Conservation (phyloP, 2,888 invertebrate genomes). For the Pogonocherus hispidulus region DNA sequence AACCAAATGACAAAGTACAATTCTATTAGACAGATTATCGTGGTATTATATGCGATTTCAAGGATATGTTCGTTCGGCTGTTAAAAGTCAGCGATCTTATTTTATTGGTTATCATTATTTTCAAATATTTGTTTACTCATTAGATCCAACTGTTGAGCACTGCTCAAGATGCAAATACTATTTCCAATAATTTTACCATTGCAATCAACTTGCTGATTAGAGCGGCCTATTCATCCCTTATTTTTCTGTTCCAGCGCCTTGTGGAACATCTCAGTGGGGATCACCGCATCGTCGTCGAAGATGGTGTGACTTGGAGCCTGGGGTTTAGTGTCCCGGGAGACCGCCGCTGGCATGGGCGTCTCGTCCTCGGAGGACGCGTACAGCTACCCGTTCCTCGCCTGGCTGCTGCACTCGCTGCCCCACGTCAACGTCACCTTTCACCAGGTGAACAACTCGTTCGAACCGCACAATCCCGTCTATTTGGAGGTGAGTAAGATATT, state of each 20-base stretch:
- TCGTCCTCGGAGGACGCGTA: constrained; percentile 79
- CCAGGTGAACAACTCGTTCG: constrained; percentile 91
- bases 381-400: constrained; percentile 87
- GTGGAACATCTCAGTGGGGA: constrained; percentile 25
- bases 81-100: no score
- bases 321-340: constrained; percentile 33
- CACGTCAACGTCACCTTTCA: constrained; percentile 93
- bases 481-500: constrained; percentile 81
- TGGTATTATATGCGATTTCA: no score
- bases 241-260: constrained; percentile 40
- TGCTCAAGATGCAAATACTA: no score
- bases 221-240: no score
- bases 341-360: constrained; percentile 62
- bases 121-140: no score
- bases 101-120: no score
- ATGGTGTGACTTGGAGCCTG: constrained; percentile 50
- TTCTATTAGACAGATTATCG: no score
- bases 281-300: constrained; percentile 16
- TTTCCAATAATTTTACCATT: no score
- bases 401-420: constrained; percentile 89
- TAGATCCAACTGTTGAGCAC: no score
- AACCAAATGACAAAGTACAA: no score
- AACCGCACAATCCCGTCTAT: constrained; percentile 90
- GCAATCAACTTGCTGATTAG: no score
- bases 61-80: no score